Conservation (phyloP, 2,797 vertebrate genomes). For the Galago senegalensis region DNA sequence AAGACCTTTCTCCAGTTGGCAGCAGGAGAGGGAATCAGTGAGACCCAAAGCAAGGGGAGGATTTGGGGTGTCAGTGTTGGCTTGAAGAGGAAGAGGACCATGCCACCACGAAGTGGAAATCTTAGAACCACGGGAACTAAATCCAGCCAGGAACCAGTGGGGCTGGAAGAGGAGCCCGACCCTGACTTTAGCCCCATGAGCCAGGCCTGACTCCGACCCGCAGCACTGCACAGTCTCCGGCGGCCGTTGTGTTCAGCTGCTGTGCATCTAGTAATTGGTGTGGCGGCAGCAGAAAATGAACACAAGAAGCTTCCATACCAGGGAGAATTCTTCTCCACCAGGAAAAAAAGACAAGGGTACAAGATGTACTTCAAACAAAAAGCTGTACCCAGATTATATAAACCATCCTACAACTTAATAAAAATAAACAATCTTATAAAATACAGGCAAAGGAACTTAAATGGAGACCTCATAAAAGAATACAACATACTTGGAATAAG, state of each 20-base stretch:
- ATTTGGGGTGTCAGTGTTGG: background rate
- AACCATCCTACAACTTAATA: background rate
- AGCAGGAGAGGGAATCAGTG: background rate
- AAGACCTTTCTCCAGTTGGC: background rate
- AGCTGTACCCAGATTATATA: background rate
- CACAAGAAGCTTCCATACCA: background rate
- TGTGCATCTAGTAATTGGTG: background rate
- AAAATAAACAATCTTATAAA: background rate
- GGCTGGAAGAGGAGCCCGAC: background rate
- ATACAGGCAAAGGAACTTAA: too few species aligned
- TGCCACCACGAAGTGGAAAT: background rate
- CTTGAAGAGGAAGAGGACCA: background rate
- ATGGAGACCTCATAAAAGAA: background rate
- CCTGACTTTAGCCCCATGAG: background rate
- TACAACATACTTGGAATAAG: background rate
- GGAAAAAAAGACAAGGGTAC: background rate
- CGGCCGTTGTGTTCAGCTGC: background rate
- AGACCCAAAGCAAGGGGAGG: background rate
- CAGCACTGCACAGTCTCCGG: too few species aligned
- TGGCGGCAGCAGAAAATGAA: too few species aligned
- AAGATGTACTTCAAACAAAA: background rate
- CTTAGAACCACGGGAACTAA: background rate
- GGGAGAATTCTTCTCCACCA: background rate
- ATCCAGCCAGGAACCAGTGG: background rate
- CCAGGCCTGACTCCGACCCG: background rate